A percentile compares a stretch with the other conserved stretches of the same genome.
These are phyloP conservation scores for Brachylomia viminalis DNA, from an alignment of 2,888 invertebrate species.

Conservation along the genomic window DNA sequence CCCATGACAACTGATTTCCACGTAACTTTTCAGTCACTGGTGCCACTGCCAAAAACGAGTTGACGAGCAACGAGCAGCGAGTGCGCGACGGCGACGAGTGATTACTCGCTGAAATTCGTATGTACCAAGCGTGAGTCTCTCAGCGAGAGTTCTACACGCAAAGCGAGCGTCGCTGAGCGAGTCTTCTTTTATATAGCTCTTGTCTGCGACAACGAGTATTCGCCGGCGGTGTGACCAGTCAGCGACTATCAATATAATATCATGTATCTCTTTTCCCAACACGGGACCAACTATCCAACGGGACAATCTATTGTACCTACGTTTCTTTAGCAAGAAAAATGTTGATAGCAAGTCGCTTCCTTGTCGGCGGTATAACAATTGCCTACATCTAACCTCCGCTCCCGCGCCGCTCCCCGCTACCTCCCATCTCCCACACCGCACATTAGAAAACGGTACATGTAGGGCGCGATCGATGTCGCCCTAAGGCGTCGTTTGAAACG, in stretches of 20 bases:
- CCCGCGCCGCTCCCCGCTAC: constrained; percentile 27
- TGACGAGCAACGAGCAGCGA: too few relatives aligned
- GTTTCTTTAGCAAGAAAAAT: neutral
- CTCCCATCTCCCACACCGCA: constrained; percentile 15
- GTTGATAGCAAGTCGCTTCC: neutral
- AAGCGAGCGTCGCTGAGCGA: neutral
- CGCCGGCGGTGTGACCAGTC: neutral
- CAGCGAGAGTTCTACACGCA: neutral
- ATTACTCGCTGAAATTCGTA: too few relatives aligned
- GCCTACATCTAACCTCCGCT: neutral
- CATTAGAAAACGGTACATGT: constrained; percentile 72
- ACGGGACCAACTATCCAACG: too few relatives aligned
- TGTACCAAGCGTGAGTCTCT: too few relatives aligned
- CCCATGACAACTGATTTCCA: neutral
- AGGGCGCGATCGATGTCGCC: constrained; percentile 86
- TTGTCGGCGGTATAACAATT: neutral
- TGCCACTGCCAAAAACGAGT: too few relatives aligned
- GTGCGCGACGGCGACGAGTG: too few relatives aligned
- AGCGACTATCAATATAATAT: neutral
- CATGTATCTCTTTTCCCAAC: neutral
- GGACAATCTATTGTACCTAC: neutral
- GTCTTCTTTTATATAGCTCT: neutral
- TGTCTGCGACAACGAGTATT: neutral
- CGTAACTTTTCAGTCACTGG: neutral
- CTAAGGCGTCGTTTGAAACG: constrained; percentile 86